Conservation (phyloP, 37 sponge, comb jelly and placozoan species). For the Beroe forskalii region DNA sequence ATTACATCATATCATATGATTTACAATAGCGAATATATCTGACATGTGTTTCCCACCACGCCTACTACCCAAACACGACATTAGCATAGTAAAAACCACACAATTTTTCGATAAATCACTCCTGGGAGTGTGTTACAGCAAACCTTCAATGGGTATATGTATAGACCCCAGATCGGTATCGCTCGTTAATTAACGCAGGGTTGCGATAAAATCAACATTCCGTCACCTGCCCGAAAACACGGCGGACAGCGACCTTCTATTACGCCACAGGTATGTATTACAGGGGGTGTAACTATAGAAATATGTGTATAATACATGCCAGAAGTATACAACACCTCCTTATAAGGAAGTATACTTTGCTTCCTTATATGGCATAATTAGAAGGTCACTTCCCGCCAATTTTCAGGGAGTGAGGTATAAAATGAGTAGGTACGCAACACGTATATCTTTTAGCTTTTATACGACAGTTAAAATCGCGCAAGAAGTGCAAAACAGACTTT, state of each 20-base stretch:
- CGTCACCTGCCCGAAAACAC: no score
- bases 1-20: no score
- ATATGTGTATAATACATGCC: no score
- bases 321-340: no score
- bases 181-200: background rate
- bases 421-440: background rate
- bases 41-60: no score
- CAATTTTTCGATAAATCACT: slow-evolving; percentile 55
- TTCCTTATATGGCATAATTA: no score
- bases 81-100: slow-evolving; percentile 16
- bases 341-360: no score
- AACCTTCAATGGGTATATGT: background rate
- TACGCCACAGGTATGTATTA: no score
- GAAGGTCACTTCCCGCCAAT: background rate
- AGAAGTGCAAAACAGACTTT: background rate
- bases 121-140: background rate
- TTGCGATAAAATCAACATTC: background rate
- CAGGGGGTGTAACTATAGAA: no score
- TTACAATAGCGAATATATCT: no score
- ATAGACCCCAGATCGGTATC: background rate
- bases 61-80: no score
- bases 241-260: no score
- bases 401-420: background rate
- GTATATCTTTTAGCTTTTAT: background rate
- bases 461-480: background rate